Evolutionary conservation across 1,140 invertebrate species (phyloP).

Genomic region (Drosophila pseudoobscura): DNA sequence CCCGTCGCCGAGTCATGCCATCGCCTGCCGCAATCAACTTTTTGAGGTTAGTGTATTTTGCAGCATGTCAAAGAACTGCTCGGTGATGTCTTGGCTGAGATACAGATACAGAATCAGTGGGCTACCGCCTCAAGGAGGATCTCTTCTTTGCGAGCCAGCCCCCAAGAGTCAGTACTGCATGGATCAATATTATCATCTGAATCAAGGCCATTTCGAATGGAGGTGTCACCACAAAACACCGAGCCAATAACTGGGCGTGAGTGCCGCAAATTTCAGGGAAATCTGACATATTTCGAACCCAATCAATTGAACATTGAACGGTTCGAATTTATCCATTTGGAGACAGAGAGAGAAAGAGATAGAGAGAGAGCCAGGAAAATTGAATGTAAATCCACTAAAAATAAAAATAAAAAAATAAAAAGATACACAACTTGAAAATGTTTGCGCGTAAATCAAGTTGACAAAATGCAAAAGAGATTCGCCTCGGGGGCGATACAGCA

Average conservation of each 20-base stretch:
- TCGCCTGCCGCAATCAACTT: constrained; percentile 67
- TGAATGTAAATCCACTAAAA: constrained; percentile 39
- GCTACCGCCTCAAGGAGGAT: neutral
- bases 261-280: neutral
- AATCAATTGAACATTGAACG: neutral
- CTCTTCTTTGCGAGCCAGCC: no score
- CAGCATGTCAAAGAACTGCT: constrained; percentile 4
- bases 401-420: constrained; percentile 4
- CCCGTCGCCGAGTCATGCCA: constrained; percentile 11
- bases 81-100: neutral
- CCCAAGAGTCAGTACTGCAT: no score
- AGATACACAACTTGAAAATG: constrained; percentile 48
- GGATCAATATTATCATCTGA: neutral
- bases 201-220: no score
- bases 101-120: neutral
- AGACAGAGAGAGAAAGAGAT: neutral
- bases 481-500: neutral
- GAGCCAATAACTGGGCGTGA: no score
- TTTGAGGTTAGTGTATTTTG: constrained; percentile 75
- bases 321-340: constrained; percentile 1
- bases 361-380: constrained; percentile 21
- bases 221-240: no score
- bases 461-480: constrained; percentile 62
- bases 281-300: neutral
- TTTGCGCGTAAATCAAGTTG: constrained; percentile 77